Base-by-base conservation (phyloP, 2,888 invertebrate species). In the Gymnosoma rotundatum region DNA sequence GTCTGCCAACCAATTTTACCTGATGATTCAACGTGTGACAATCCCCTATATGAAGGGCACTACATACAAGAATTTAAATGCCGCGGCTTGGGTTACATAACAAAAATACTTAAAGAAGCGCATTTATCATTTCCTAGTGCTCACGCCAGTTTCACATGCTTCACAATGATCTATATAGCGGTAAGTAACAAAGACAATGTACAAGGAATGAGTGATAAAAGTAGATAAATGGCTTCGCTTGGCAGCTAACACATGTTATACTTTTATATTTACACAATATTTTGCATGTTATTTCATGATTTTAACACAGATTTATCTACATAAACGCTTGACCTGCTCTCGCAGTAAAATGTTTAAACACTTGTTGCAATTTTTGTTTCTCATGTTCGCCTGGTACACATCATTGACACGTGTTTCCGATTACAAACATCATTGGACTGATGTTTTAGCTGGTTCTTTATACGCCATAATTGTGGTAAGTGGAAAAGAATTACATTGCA, bases 401-500 rank as follows among this genome's bases (percentile, higher is more conserved):
- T 95, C 96, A 21, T 94, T 98, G 93, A 96, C 97, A 36, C 94
- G 99, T 56, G 95, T 99, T 67, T 97, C 97, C 3, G 97, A 99
- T 93, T 98, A 98, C 93, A 98, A 99, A 92, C 99, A 99, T 92
- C 99, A 99, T 90, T 98, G 98, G 97, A 98, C 97, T 89, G 99
- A 99, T 92, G 99, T 99, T 0, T 93, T 99, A 32, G 95, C 95
- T 74, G 99, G 99, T 14, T 91, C 94, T 36, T 88, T 94, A 36
- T 94, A 94, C 83, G 96, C 97, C 74, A 88, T 95, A 70, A 90
- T 96, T 83, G 93, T 95, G 92, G 97, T 97, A 80, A 69, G 86
- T 85, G 61, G 14, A 18, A 48, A 50, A 8, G 4, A 42, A 42
- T 42, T 48, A 32, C 32, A 32, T 32, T 32, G 8, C 4, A n/a